Base-by-base conservation (phyloP, 1,140 invertebrate species). In the Holotrichia oblita region DNA sequence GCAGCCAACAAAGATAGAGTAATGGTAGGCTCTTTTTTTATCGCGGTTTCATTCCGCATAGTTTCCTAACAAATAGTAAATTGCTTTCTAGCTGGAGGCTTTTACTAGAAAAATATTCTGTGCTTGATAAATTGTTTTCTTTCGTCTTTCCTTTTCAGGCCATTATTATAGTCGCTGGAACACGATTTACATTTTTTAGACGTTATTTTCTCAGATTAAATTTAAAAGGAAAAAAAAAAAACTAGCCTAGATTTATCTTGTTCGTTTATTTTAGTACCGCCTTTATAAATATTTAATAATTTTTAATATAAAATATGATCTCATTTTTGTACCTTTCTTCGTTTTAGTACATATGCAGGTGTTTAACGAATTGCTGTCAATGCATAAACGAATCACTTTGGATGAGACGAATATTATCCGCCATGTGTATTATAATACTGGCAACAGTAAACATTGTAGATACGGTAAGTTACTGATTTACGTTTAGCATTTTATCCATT, bases 381-480 rank as follows among this genome's bases (percentile, higher is more conserved):
- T 84, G 86, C 14, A 88, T 90, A 78, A 91, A 89, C 82, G 87
- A 88, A 81, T 88, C 89, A 20, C 86, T 90, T 75, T 89, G 89
- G 82, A 86, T 89, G 40, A 86, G 91, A 22, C 84, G 90, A 76
- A 81, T 91, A 48, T 87, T 92, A 61, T 89, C 89, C 20, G 87
- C 89, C 55, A 69, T 87, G 12, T 89, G 90, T 76, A 89, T 92
- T 73, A 79, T 90, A 44, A 84, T 91, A 40, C 85, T 92, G 72
- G 90, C 89, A 17, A 84, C 89, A 4, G 88, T 89, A 59, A 91
- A 92, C 87, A 83, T 90, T 48, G 82, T 89, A 48, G 90, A 91
- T 83, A 89, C 91, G 87, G 91, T 93, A 85, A 89, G 86, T 82
- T 64, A 27, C 3, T n/a, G 48, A 55, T 55, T 55, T 55, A 48